These are phyloP conservation scores for Catalaphyllia jardinei DNA, from an alignment of 64 coral and sea anemone genomes.

Conservation along the genomic window DNA sequence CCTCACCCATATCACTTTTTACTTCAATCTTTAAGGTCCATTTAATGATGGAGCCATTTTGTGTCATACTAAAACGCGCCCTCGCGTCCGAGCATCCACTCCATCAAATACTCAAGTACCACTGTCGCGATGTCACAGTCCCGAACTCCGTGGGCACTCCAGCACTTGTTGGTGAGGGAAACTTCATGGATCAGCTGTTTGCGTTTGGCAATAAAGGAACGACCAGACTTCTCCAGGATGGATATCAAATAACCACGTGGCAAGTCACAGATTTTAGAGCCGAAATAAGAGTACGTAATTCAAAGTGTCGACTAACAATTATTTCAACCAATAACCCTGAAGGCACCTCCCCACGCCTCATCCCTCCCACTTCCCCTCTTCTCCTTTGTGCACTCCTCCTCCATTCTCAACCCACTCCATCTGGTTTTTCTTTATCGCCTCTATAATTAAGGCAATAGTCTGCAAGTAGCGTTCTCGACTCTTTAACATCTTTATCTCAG, in stretches of 20 bases:
- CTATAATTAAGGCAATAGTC: too few species aligned
- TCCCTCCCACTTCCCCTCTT: too few species aligned
- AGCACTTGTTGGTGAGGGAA: background rate
- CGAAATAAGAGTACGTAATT: slow-evolving; percentile 39
- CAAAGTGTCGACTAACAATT: too few species aligned
- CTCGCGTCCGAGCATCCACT: slow-evolving; percentile 43
- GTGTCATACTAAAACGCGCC: slow-evolving; percentile 39
- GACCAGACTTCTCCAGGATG: slow-evolving; percentile 10
- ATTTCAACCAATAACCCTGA: too few species aligned
- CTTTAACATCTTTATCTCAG: too few species aligned
- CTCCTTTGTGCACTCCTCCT: too few species aligned
- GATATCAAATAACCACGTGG: slow-evolving; percentile 28
- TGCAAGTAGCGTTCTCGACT: too few species aligned
- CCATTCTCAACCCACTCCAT: too few species aligned
- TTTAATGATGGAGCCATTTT: slow-evolving; percentile 55
- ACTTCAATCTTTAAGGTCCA: slow-evolving; percentile 27
- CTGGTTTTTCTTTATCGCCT: too few species aligned
- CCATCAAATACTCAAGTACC: slow-evolving; percentile 47
- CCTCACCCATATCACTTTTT: too few species aligned
- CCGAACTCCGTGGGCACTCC: slow-evolving; percentile 54
- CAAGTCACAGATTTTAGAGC: slow-evolving; percentile 53
- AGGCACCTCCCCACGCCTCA: too few species aligned
- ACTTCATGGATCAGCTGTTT: slow-evolving; percentile 41
- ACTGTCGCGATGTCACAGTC: slow-evolving; percentile 47
- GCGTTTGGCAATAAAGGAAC: slow-evolving; percentile 51